phyloP scores from a whole-genome alignment of 2,113 vertebrate genomes.

The Chiloscyllium plagiosum region DNA sequence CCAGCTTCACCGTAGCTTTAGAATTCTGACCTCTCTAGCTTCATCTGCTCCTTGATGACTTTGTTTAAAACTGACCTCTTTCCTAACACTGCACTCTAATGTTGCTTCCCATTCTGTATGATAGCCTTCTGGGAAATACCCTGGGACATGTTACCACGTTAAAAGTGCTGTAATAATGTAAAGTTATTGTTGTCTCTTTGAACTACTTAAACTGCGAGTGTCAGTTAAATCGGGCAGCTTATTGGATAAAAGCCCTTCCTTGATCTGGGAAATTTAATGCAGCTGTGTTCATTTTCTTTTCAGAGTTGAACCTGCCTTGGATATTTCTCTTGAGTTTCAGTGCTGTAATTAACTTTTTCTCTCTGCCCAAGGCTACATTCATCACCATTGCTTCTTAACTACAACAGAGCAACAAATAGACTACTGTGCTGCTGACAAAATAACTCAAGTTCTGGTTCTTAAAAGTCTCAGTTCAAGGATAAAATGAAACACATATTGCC shows the following conservation, averaged over 20 bases:
- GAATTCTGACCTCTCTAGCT: background rate
- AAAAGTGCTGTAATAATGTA: background rate
- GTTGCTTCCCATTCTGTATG: background rate
- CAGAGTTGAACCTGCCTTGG: background rate
- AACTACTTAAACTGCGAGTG: background rate
- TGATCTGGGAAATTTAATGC: background rate
- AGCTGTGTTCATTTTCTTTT: conserved; percentile 3
- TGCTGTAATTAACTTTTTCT: conserved; percentile 29
- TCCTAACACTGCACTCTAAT: background rate
- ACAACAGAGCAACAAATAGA: too few relatives aligned
- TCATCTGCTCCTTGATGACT: background rate
- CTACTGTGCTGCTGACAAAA: background rate
- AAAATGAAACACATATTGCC: conserved; percentile 7
- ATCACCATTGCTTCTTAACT: background rate
- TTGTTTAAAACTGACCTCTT: background rate
- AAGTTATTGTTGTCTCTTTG: background rate
- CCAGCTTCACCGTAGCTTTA: background rate
- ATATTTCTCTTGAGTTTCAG: background rate
- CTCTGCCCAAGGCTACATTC: background rate
- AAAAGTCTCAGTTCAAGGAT: background rate
- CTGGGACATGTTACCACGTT: background rate
- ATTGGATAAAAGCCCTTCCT: background rate
- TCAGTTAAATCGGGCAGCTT: background rate
- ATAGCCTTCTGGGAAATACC: background rate
- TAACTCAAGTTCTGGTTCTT: background rate